Conservation (phyloP, 2,113 vertebrate species). For the Campylomormyrus tamandua region DNA sequence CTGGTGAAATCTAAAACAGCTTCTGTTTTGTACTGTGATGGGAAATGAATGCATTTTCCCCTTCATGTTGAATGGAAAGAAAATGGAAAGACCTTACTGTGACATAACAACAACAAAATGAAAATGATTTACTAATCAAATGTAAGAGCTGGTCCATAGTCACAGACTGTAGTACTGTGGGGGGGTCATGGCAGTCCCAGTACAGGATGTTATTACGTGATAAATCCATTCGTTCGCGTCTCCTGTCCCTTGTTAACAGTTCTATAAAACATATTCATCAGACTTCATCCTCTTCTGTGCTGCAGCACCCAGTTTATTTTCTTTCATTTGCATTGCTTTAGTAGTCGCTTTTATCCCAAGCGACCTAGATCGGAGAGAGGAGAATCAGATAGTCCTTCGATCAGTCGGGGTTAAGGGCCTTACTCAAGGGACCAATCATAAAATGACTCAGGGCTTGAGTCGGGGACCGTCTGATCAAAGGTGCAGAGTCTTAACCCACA, state of each 20-base stretch:
- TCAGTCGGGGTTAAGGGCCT: neutral
- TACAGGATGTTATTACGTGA: neutral
- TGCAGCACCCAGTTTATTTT: neutral
- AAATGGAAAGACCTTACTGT: neutral
- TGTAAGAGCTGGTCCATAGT: neutral
- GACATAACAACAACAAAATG: neutral
- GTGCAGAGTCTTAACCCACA: neutral
- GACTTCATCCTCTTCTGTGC: neutral
- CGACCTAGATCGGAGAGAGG: neutral
- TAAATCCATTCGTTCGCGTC: neutral
- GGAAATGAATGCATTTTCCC: neutral
- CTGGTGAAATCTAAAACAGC: neutral
- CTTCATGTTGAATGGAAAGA: neutral
- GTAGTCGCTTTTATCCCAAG: neutral
- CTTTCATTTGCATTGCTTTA: neutral
- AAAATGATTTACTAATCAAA: neutral
- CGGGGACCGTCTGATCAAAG: neutral
- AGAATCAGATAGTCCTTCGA: neutral
- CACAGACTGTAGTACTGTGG: neutral
- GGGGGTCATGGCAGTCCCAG: neutral
- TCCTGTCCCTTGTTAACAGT: neutral
- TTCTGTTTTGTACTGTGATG: neutral
- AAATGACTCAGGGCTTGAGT: neutral
- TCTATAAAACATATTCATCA: neutral
- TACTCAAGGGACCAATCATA: neutral